These are phyloP conservation scores for Lasioglossum baleicum DNA, from an alignment of 1,140 invertebrate genomes.

Conservation along the genomic window DNA sequence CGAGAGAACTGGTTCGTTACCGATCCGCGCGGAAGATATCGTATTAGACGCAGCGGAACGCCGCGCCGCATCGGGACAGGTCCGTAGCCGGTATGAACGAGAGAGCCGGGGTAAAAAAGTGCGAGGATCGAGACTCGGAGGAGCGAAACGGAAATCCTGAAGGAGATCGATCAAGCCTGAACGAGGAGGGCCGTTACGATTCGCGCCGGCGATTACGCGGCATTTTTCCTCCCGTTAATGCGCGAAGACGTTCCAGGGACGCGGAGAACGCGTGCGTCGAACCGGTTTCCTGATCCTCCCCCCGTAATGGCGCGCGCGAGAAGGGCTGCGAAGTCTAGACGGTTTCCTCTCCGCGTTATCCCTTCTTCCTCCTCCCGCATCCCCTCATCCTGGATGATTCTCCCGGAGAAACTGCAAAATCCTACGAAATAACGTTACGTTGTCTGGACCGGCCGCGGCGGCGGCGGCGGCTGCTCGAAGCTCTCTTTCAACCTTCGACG, in stretches of 20 bases:
- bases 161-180: constrained; percentile 12
- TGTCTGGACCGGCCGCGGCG: constrained; percentile 42
- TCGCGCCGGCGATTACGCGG: constrained; percentile 28
- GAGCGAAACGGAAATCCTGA: constrained; percentile 32
- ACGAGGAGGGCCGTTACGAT: constrained; percentile 17
- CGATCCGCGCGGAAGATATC: not conserved
- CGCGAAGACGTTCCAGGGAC: constrained; percentile 25
- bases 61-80: not conserved
- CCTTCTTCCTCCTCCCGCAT: not conserved
- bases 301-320: not conserved
- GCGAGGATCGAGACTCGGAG: not conserved
- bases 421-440: constrained; percentile 46
- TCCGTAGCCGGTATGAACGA: not conserved
- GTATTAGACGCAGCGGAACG: not conserved
- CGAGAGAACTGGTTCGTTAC: not conserved
- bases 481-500: constrained; percentile 46
- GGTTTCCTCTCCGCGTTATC: constrained; percentile 13
- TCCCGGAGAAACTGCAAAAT: constrained; percentile 38
- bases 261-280: not conserved
- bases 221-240: constrained; percentile 52
- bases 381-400: constrained; percentile 10
- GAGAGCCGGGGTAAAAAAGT: not conserved
- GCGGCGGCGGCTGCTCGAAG: not conserved
- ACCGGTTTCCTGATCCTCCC: constrained; percentile 41
- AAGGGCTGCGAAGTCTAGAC: constrained; percentile 57